Conservation (phyloP, 2,113 vertebrate genomes). For the Mixornis gularis region DNA sequence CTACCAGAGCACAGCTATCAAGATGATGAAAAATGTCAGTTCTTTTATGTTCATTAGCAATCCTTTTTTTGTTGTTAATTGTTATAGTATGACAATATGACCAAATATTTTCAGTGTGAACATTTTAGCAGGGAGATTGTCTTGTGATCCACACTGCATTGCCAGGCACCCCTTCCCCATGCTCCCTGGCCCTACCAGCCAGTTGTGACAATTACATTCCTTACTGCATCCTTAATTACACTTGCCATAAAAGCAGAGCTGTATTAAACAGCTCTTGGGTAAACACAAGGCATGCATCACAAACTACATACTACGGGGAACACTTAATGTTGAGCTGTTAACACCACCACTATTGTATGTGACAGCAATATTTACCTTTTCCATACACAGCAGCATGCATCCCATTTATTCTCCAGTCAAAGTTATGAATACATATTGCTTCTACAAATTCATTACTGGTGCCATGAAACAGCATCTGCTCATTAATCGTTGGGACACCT, state of each 20-base stretch:
- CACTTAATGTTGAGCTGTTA: background rate
- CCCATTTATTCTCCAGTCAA: slow-evolving; percentile 95
- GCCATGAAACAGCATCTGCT: slow-evolving; percentile 96
- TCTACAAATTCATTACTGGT: slow-evolving; percentile 92
- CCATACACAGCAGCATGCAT: slow-evolving; percentile 91
- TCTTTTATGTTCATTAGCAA: background rate
- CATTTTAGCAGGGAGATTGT: background rate
- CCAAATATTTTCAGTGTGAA: background rate
- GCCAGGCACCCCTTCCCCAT: background rate
- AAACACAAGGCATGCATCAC: background rate
- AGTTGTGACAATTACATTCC: background rate
- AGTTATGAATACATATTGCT: slow-evolving; percentile 96
- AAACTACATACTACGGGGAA: background rate
- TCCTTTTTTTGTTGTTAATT: background rate
- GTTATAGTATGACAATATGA: background rate
- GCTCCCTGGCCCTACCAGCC: background rate
- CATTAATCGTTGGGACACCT: slow-evolving; percentile 80
- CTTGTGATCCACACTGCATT: background rate
- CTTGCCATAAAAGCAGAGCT: background rate
- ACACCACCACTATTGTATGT: background rate
- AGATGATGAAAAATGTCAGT: background rate
- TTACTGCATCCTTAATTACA: background rate
- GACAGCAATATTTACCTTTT: slow-evolving; percentile 79
- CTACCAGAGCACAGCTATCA: background rate
- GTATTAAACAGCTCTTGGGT: background rate